Evolutionary conservation across 2,797 vertebrate species (phyloP), one percentile per base, ranked within the genome.

Genomic region (Notolabrus celidotus): DNA sequence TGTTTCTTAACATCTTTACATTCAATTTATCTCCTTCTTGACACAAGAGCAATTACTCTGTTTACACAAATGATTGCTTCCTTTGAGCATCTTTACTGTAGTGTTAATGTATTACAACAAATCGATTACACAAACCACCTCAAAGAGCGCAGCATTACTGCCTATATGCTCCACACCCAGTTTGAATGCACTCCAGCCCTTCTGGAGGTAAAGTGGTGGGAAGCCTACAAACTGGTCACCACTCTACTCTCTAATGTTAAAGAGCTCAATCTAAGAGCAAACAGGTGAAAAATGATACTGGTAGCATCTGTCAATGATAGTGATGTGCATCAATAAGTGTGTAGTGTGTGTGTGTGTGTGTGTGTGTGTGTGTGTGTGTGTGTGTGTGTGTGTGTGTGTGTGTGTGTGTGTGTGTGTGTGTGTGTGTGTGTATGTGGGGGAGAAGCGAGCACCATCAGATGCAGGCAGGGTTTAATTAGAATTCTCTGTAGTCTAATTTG

Each of bases 401-500:
- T 23, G 56, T 55, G 39, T 61, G 53, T 5, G 29, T 67, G 36
- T 42, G 66, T 41, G 71, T 63, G 33, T 63, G 66, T 29, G 70
- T 65, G 53, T 52, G 51, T 22, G 53, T 69, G 51, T 67, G 75
- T 58, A 52, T 36, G 67, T 31, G 49, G 47, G 52, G 38, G 68
- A 77, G 74, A 76, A 81, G 61, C 52, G 58, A n/a, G 53, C 27
- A 14, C 66, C 79, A 83, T 89, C 80, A 82, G 80, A 90, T 79
- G 72, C 75, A 85, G 73, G 63, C 60, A 83, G 67, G 59, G 83
- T 83, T 92, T 89, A 92, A 92, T 92, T 88, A 88, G 86, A 88
- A 86, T 82, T 88, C 91, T 89, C 85, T 84, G 80, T 86, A 82
- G 80, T 89, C 89, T 93, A 92, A 92, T 93, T 92, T 92, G 86